Evolutionary conservation across 2,113 vertebrate species (phyloP).

Genomic region (Neolamprologus sp.): DNA sequence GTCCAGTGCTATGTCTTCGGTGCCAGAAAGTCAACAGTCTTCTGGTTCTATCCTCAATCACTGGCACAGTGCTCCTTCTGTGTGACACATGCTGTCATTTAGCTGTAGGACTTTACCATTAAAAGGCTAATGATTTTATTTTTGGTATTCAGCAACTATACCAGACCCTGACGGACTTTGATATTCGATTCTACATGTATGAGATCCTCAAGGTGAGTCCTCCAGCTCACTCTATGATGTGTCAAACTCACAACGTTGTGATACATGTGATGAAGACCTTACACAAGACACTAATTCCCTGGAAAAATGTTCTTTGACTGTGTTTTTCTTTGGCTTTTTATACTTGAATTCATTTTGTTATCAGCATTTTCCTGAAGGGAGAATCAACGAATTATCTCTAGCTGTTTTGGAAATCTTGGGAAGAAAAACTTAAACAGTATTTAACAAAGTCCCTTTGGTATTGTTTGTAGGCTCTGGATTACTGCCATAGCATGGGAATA

Average conservation of each 20-base stretch:
- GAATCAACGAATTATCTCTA: neutral
- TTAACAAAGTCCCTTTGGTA: neutral
- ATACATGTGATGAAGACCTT: neutral
- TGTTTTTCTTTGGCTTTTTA: neutral
- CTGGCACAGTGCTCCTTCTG: neutral
- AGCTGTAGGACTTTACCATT: neutral
- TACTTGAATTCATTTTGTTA: neutral
- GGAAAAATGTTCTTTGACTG: neutral
- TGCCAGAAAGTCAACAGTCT: slow-evolving; percentile 20
- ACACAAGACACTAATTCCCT: neutral
- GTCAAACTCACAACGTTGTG: neutral
- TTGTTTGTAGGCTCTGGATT: slow-evolving; percentile 62
- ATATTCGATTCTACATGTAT: slow-evolving; percentile 88
- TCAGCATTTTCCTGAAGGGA: neutral
- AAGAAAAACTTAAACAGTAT: neutral
- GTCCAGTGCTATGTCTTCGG: slow-evolving; percentile 40
- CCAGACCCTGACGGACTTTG: slow-evolving; percentile 83
- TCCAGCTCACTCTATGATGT: neutral
- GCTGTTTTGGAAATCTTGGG: neutral
- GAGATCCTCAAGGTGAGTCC: slow-evolving; percentile 80
- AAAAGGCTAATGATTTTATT: neutral
- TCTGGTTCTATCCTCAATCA: slow-evolving; percentile 40
- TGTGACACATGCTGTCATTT: neutral
- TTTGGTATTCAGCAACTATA: slow-evolving; percentile 76
- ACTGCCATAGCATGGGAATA: slow-evolving; percentile 85